Conservation (phyloP, 2,113 vertebrate species). For the Benitochromis conjunctus region DNA sequence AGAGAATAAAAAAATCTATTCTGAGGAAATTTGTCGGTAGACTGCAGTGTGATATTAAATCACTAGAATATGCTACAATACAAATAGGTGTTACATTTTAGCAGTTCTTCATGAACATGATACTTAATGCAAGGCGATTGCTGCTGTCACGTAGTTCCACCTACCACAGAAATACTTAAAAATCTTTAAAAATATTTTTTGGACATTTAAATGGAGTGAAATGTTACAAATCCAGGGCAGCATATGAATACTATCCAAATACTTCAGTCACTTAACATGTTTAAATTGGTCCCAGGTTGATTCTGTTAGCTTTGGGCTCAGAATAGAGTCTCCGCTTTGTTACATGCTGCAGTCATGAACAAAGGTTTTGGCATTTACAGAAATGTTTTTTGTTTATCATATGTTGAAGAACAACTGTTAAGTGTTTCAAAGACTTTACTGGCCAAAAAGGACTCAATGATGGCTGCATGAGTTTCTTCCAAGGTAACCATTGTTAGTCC, state of each 20-base stretch:
- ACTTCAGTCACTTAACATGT: not conserved
- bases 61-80: not conserved
- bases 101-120: not conserved
- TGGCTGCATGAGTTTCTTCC: not conserved
- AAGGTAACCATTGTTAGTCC: not conserved
- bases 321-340: not conserved
- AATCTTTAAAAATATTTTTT: not conserved
- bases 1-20: not conserved
- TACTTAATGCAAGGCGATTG: not conserved
- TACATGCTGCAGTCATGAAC: not conserved
- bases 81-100: not conserved
- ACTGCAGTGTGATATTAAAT: not conserved
- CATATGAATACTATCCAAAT: not conserved
- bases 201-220: not conserved
- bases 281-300: not conserved
- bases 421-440: not conserved
- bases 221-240: not conserved
- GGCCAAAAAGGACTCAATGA: not conserved
- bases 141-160: not conserved
- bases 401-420: fast-evolving
- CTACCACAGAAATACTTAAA: not conserved
- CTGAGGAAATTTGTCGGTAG: not conserved
- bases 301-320: not conserved
- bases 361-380: not conserved
- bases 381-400: not conserved